Base-by-base conservation (phyloP, 2,113 vertebrate species). In the Sander lucioperca region DNA sequence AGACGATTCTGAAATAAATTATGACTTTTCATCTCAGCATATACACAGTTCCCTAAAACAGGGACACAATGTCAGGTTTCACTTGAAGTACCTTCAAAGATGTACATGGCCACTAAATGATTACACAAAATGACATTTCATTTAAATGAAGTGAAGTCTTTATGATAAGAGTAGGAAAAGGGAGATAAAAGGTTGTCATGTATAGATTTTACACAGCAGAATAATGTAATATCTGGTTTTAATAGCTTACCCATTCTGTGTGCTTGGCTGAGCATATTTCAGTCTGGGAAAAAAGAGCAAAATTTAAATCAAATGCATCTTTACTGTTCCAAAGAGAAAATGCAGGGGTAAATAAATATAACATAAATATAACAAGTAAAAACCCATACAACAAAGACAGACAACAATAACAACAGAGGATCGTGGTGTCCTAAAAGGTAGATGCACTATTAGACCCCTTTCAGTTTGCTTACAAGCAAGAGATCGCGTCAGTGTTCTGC, bases 231-330 rank as follows among this genome's bases (percentile, higher is more conserved):
- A 56, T 67, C 1, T 30, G 45, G 16, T 33, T 69, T 23, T 33
- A 62, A 63, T 54, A 33, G n/a, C 84, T 88, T 83, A 90, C 89
- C 89, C 86, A 9, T 15, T 69, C 36, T 64, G 58, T 61, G 84
- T 80, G 54, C 48, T 80, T 74, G 89, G 86, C 72, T 90, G 86
- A 27, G n/a, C 5, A 75, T 86, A 88, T 12, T 45, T 77, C 47
- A 85, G 0, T 63, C 89, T 90, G 56, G 18, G 18, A 23, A 19
- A 62, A 69, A 56, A 74, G 9, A 74, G n/a, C 19, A 65, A 53
- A 16, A 12, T 43, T 53, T 25, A 19, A 14, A 58, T 27, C 6
- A 25, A 63, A 58, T 39, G 8, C 16, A n/a, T 10, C 3, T 39
- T 58, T 36, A 23, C 9, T 33, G 7, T 12, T 21, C 11, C 9